Evolutionary conservation across 2,797 vertebrate genomes (phyloP), one percentile per base, ranked within the genome.

Genomic region (Pseudomugil tenellus): DNA sequence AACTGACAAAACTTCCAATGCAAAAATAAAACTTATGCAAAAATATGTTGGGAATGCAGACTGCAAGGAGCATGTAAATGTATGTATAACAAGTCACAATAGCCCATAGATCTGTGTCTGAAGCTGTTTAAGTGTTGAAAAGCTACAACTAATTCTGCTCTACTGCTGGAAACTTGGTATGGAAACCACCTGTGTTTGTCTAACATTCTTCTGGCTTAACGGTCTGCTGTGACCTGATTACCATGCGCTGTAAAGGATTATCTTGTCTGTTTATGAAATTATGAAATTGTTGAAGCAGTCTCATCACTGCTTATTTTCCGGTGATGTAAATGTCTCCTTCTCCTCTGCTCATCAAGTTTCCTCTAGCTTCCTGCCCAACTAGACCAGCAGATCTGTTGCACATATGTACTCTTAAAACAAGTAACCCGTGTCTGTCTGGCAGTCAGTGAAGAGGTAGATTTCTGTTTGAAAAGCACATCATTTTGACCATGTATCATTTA

Each of bases 231-330:
- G 83, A 79, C 79, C 88, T 89, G 87, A 91, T 90, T 90, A 87
- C 75, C 70, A 77, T 19, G 67, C 28, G 41, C 73, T 84, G 85
- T 65, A 54, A 80, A 55, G 75, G 86, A 91, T 91, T 88, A 85
- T 90, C 83, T 87, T 75, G 87, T 90, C 85, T 93, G 88, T 91
- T 90, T 92, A 86, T 89, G 80, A 84, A 91, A 90, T 91, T 90
- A 89, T 82, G 64, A 88, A 89, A 87, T 76, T 64, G 75, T 87
- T 63, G 39, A 76, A 85, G 80, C 82, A 76, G 70, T 69, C 84
- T 87, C 85, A 84, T 70, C 72, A 74, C 63, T 34, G 26, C 76
- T 77, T 62, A 70, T 79, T 89, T 91, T 88, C 86, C 73, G 85
- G 79, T 84, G 81, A 91, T 86, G 79, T 83, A 84, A 88, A 85